Base-by-base conservation (phyloP, 1,140 invertebrate species). In the Nylanderia fulva region DNA sequence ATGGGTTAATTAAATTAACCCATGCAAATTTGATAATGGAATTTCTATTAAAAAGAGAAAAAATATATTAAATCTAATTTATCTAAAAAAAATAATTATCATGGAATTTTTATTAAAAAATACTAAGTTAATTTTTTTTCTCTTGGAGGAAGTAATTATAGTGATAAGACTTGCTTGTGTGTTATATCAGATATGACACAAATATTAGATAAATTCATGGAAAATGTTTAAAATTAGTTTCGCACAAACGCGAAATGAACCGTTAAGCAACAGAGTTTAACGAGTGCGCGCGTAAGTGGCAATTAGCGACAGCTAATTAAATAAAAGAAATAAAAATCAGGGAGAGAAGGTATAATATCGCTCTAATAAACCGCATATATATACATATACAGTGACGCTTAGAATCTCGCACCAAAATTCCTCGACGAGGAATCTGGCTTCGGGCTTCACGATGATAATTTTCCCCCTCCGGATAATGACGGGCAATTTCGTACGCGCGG, bases 401-500 rank as follows among this genome's bases (percentile, higher is more conserved):
- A 24, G 24, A n/a, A 63, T 21, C 15, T 29, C 6, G 39, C 36
- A 18, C 13, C 7, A 21, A 63, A n/a, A 21, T 36, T 77, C 18
- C 11, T 63, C 27, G 27, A 1, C 11, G 29, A 2, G 18, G n/a
- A 48, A 48, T 48, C n/a, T n/a, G n/a, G 45, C 18, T 52, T 33
- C 33, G 33, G 7, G 8, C 15, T 45, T n/a, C 18, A n/a, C 39
- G 18, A 9, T 48, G 6, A 48, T 48, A n/a, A n/a, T 3, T 66
- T 48, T 13, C 27, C 29, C 54, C 42, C 29, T 36, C 29, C 27
- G 11, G 18, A 45, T 24, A 15, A 36, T 68, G 39, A 79, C 42
- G 61, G 21, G 2, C 75, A 79, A 79, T 79, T 68, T 66, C 9
- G 15, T 68, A 33, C 39, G 39, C 15, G 61, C 42, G 29, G n/a